Conservation (phyloP, 2,113 vertebrate genomes). For the Cyprinus carpio region DNA sequence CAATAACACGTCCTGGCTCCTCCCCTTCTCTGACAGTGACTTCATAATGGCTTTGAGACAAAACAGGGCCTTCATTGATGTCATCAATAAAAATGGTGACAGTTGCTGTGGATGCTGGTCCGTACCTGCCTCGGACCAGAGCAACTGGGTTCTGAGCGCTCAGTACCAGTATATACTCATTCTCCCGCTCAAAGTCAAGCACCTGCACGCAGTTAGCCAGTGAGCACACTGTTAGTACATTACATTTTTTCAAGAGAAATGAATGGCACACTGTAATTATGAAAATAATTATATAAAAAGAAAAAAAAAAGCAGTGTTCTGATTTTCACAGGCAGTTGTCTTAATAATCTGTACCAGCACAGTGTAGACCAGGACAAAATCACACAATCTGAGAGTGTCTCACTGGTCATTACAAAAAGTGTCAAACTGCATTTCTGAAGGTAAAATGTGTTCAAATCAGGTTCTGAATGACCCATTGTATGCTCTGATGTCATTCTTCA, state of each 20-base stretch:
- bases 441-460: background rate
- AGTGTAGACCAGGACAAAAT: background rate
- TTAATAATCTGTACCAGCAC: too few species aligned
- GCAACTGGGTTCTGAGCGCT: constrained; percentile 76
- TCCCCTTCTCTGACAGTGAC: constrained; percentile 76
- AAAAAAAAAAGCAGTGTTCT: too few species aligned
- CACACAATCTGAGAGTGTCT: background rate
- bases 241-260: background rate
- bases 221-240: background rate
- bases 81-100: constrained; percentile 77
- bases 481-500: constrained; percentile 32
- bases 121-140: constrained; percentile 75
- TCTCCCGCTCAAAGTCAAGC: constrained; percentile 79
- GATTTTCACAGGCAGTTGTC: too few species aligned
- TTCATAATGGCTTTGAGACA: constrained; percentile 77
- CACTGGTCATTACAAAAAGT: background rate
- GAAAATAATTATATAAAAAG: too few species aligned
- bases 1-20: constrained; percentile 75
- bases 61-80: constrained; percentile 77
- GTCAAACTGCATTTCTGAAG: constrained; percentile 28
- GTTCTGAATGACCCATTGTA: constrained; percentile 9
- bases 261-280: background rate
- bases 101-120: constrained; percentile 76
- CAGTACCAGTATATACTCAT: constrained; percentile 76
- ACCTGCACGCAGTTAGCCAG: constrained; percentile 60